Evolutionary conservation across 2,888 invertebrate species (phyloP).

Genomic region (Heteropelma amictum): DNA sequence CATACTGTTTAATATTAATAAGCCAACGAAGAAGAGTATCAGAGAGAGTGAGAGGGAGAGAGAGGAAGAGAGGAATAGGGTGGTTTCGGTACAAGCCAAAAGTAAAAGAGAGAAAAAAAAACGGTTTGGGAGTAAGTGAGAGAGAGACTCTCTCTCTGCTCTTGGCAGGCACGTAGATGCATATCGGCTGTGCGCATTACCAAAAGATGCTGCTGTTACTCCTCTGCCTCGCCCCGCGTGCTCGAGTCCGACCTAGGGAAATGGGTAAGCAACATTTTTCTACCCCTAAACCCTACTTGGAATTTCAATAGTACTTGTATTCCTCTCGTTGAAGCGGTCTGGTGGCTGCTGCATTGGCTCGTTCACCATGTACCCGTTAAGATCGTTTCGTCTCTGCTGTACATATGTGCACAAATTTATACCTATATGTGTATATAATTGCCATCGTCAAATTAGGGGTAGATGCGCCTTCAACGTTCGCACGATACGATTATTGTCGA

Average conservation of each 20-base stretch:
- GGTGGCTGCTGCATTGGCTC: background rate
- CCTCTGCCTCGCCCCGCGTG: background rate
- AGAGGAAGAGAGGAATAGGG: background rate
- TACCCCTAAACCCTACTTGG: constrained; percentile 45
- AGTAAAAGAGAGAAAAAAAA: background rate
- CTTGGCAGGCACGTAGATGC: constrained; percentile 76
- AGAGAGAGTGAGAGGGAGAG: constrained; percentile 6
- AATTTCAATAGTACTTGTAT: constrained; percentile 51
- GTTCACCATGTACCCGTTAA: background rate
- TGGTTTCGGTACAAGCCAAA: background rate
- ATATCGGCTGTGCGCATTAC: constrained; percentile 75
- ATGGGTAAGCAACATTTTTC: constrained; percentile 32
- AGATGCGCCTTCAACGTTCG: too few species aligned
- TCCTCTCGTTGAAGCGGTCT: constrained; percentile 5
- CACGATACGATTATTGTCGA: too few species aligned
- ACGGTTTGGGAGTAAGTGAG: constrained; percentile 1
- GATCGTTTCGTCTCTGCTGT: background rate
- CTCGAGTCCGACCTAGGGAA: constrained; percentile 6
- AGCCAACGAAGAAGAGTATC: constrained; percentile 65
- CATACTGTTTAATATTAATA: constrained; percentile 76
- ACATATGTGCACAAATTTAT: background rate
- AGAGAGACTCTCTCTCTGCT: constrained; percentile 63
- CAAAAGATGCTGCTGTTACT: constrained; percentile 66
- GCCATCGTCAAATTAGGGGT: too few species aligned
- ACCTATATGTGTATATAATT: background rate